These are phyloP conservation scores for Andrena flavipes DNA, from an alignment of 2,888 invertebrate genomes.

Conservation along the genomic window DNA sequence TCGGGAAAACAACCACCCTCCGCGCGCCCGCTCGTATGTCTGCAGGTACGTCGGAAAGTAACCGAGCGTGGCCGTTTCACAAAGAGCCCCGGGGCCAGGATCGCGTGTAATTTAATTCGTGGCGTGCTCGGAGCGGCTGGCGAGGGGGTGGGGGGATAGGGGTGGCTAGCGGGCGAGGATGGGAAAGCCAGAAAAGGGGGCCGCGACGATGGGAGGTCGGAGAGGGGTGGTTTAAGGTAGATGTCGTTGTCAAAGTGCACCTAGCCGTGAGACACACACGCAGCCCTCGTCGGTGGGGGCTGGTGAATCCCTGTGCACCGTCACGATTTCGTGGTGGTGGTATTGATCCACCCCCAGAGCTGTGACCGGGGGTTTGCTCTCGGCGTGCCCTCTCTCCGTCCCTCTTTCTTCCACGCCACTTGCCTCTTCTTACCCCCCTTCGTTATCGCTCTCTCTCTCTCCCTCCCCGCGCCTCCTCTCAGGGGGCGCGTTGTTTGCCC, in stretches of 20 bases:
- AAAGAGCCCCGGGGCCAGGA: conserved; percentile 54
- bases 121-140: conserved; percentile 30
- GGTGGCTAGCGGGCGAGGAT: neutral
- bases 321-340: conserved; percentile 64
- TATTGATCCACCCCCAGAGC: conserved; percentile 67
- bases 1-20: conserved; percentile 7
- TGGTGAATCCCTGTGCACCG: conserved; percentile 59
- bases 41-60: conserved; percentile 45
- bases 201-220: neutral
- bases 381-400: neutral
- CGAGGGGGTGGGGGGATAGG: neutral
- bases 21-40: neutral
- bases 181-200: neutral
- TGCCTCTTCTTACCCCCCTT: conserved; percentile 1
- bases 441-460: neutral
- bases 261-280: conserved; percentile 68
- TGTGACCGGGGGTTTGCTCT: conserved; percentile 47
- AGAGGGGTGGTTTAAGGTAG: conserved; percentile 47
- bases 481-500: neutral
- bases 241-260: conserved; percentile 65
- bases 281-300: conserved; percentile 15
- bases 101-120: conserved; percentile 70
- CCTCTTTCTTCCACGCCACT: conserved; percentile 14
- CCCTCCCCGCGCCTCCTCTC: neutral
- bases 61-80: conserved; percentile 59